Base-by-base conservation (phyloP, 2,797 vertebrate species). In the Syngnathus rostellatus region DNA sequence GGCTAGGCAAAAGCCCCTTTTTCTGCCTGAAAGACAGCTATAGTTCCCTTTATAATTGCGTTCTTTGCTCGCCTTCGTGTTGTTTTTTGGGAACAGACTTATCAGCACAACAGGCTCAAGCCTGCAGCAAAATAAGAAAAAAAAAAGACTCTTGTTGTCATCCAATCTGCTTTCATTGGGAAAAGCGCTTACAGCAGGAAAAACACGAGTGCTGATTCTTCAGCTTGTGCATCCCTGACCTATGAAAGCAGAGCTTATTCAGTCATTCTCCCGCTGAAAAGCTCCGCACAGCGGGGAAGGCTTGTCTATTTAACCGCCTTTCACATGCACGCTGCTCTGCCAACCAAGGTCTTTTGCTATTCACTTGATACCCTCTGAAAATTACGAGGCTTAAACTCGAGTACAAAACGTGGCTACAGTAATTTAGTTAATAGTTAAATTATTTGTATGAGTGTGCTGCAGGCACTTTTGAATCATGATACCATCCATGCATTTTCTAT, bases 141-240 rank as follows among this genome's bases (percentile, higher is more conserved):
- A 54, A 62, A 63, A 63, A 86, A 84, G 81, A 71, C 78, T 74
- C 80, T 31, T 74, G 83, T 85, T 81, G 83, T 85, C 77, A 80
- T 83, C 81, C 86, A 82, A 84, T 89, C 89, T 86, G 85, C 87
- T 86, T 88, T 89, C 82, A 81, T 72, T 79, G 84, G 84, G 78
- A 85, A 90, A 92, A 91, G 75, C 73, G 89, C 90, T 92, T 93
- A 91, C 87, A 87, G 87, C 86, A 72, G 90, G 85, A 85, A 89
- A 66, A 90, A 84, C 84, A 77, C 75, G 72, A 85, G 83, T 89
- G 90, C 90, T 90, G 90, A 91, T 90, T 91, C 90, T 87, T 84
- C 86, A 83, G 81, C 81, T 66, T 87, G 85, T 86, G 82, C 84
- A 84, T 91, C 88, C 81, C 86, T 90, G 90, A 90, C 91, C 91